These are phyloP conservation scores for Nymphalis io DNA, from an alignment of 1,140 invertebrate genomes.

Conservation along the genomic window DNA sequence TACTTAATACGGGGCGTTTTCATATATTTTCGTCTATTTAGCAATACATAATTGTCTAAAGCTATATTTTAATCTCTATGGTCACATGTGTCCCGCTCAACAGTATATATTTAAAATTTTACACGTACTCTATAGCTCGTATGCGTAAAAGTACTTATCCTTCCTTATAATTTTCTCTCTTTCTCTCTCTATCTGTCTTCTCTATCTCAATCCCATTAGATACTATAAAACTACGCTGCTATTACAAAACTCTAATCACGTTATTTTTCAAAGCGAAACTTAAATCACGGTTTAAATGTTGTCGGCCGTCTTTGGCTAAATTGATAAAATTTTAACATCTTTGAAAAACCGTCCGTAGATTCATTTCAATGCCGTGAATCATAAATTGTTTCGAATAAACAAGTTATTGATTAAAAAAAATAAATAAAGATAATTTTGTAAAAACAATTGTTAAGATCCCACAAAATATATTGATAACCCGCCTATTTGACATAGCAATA, in stretches of 20 bases:
- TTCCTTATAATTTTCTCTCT: slow-evolving; percentile 25
- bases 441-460: slow-evolving; percentile 66
- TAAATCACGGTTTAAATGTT: slow-evolving; percentile 47
- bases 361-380: slow-evolving; percentile 32
- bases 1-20: slow-evolving; percentile 40
- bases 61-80: slow-evolving; percentile 32
- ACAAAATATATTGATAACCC: slow-evolving; percentile 72
- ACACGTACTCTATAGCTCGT: slow-evolving; percentile 42
- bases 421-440: slow-evolving; percentile 27
- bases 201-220: no score
- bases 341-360: slow-evolving; percentile 63
- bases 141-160: slow-evolving; percentile 20
- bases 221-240: slow-evolving; percentile 6
- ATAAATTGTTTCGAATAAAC: slow-evolving; percentile 25
- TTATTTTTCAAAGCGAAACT: slow-evolving; percentile 19
- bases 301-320: slow-evolving; percentile 20
- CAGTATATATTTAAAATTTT: slow-evolving; percentile 42
- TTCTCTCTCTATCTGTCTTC: not conserved
- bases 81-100: slow-evolving; percentile 60
- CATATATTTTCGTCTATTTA: slow-evolving; percentile 44
- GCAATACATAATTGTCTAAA: slow-evolving; percentile 36
- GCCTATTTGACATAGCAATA: slow-evolving; percentile 80
- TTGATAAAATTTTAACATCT: slow-evolving; percentile 45
- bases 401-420: slow-evolving; percentile 17
- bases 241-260: slow-evolving; percentile 9